Conservation (phyloP, 2,888 invertebrate species). For the Lasius fuliginosus region DNA sequence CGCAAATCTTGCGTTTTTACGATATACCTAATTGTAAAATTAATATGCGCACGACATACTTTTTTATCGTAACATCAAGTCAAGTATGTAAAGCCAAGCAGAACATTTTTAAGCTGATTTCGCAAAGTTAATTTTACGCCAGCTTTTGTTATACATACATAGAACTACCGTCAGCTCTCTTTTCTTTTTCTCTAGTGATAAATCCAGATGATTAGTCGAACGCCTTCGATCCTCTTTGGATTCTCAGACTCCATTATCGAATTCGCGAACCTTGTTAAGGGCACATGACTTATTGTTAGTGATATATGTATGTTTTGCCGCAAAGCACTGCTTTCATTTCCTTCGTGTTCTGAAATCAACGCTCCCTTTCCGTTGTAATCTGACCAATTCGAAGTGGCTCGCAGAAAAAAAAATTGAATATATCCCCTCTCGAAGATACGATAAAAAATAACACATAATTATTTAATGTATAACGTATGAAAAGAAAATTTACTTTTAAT, state of each 20-base stretch:
- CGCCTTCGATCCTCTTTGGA: neutral
- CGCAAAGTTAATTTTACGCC: neutral
- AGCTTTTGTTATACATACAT: neutral
- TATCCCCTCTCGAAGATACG: neutral
- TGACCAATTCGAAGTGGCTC: slow-evolving; percentile 17
- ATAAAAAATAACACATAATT: neutral
- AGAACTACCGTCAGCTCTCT: neutral
- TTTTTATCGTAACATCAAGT: neutral
- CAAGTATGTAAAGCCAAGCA: neutral
- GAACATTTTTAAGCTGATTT: neutral
- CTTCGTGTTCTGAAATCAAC: neutral
- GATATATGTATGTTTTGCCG: neutral
- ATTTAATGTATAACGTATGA: neutral
- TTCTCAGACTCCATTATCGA: slow-evolving; percentile 15
- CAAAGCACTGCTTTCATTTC: slow-evolving; percentile 1
- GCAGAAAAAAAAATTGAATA: slow-evolving; percentile 3
- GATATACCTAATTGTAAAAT: neutral
- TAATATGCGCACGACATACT: neutral
- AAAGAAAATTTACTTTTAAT: neutral
- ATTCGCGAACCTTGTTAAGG: slow-evolving; percentile 2
- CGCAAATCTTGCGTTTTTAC: neutral
- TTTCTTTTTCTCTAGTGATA: neutral
- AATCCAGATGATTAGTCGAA: neutral
- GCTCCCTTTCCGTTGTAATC: neutral
- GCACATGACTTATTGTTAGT: neutral